Base-by-base conservation (phyloP, 2,888 invertebrate species). In the Phlogophora meticulosa region DNA sequence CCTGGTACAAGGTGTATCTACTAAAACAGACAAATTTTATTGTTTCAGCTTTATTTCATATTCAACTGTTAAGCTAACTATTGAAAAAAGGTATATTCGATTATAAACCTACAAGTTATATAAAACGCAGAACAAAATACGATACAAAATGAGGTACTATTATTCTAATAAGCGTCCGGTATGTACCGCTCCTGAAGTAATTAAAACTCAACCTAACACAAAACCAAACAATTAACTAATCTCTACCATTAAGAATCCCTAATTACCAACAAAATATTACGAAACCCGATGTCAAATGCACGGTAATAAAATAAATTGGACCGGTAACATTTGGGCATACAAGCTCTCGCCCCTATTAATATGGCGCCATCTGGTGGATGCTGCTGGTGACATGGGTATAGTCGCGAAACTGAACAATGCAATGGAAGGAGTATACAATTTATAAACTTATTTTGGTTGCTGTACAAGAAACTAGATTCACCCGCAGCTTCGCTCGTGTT, bases 231-330 rank as follows among this genome's bases (percentile, higher is more conserved):
- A 71, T 49, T 36, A 42, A 59, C 40, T 32, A 3, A 7, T 38
- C 36, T 34, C 17, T 11, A 28, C 7, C 34, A 10, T 9, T 24
- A 48, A 32, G 11, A 22, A 15, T 9, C 11, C 17, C 11, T 42
- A 62, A 53, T 62, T 53, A 46, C 46, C 34, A 53, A 53, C 40
- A 53, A 36, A 52, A 52, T 51, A 17, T 17, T 24, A 28, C n/a
- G 0, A 46, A 43, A 10, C 48, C 49, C 43, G 15, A 28, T 42
- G 63, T 72, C 64, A 63, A 43, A 63, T 38, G 36, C 51, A 69
- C 15, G n/a, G 36, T 24, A 43, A 32, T 53, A 48, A 72, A 43
- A 70, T 49, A 49, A 72, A 72, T 63, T 63, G 48, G 36, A 0
- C 3, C n/a, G 20, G 73, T 43, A 55, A 62, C 48, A 42, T 32